Percentiles rank a stretch among this genome's conserved stretches.
These are phyloP conservation scores for Rhingia rostrata DNA, from an alignment of 2,888 invertebrate genomes.

Conservation along the genomic window DNA sequence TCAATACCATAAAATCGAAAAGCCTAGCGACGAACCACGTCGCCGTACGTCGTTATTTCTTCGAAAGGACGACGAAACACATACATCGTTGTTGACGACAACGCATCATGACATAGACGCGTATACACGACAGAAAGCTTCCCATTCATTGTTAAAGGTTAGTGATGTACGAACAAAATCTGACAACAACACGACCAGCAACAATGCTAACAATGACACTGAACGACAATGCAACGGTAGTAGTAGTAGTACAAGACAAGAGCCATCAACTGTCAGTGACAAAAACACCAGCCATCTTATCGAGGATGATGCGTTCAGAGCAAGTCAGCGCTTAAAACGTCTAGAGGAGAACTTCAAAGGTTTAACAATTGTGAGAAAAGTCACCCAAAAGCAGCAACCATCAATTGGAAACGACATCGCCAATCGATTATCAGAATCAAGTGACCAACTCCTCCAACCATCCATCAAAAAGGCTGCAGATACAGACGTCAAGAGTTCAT, in stretches of 20 bases:
- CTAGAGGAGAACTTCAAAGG: constrained; percentile 83
- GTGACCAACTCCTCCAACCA: constrained; percentile 31
- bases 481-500: constrained; percentile 50
- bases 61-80: constrained; percentile 18
- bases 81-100: constrained; percentile 15
- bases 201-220: constrained; percentile 67
- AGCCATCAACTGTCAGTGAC: constrained; percentile 77
- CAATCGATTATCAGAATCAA: constrained; percentile 58
- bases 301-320: constrained; percentile 80
- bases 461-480: constrained; percentile 16
- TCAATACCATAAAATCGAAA: constrained; percentile 36
- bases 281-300: constrained; percentile 69
- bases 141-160: constrained; percentile 75
- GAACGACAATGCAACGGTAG: constrained; percentile 56
- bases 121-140: constrained; percentile 60
- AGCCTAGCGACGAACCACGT: constrained; percentile 54
- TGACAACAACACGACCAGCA: constrained; percentile 76
- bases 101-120: constrained; percentile 41
- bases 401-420: constrained; percentile 2
- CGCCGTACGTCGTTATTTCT: constrained; percentile 49
- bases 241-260: constrained; percentile 74
- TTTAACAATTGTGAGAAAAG: constrained; percentile 74
- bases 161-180: constrained; percentile 76
- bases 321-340: constrained; percentile 83
- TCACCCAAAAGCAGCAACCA: constrained; percentile 28